phyloP scores from a whole-genome alignment of 1,140 invertebrate species.

The silkworm (Bombyx mori) region DNA sequence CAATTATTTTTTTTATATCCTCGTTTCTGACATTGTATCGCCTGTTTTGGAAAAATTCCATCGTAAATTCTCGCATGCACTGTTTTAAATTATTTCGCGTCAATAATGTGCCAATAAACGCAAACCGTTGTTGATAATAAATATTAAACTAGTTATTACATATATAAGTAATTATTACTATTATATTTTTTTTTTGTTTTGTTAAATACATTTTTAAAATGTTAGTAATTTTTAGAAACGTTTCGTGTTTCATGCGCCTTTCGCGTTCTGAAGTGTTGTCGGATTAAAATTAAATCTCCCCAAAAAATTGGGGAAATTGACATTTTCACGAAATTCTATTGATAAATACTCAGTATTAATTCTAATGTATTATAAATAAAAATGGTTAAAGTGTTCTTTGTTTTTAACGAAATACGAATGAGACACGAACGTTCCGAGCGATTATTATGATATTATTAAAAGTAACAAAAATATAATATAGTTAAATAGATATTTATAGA shows the following conservation, averaged over 20 bases:
- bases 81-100: conserved; percentile 16
- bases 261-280: too few species aligned
- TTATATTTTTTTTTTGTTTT: too few species aligned
- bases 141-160: conserved; percentile 60
- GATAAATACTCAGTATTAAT: conserved; percentile 17
- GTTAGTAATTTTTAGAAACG: conserved; percentile 13
- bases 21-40: too few species aligned
- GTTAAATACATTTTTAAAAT: conserved; percentile 22
- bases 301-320: too few species aligned
- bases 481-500: conserved; percentile 23
- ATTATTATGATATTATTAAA: conserved; percentile 53
- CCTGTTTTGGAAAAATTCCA: too few species aligned
- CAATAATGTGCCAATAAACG: conserved; percentile 55
- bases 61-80: neutral
- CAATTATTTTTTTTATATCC: too few species aligned
- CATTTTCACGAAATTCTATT: neutral
- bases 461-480: conserved; percentile 22
- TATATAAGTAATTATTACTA: conserved; percentile 41
- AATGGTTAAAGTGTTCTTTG: too few species aligned
- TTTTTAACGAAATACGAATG: too few species aligned
- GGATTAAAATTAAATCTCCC: too few species aligned
- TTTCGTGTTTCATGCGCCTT: conserved; percentile 26
- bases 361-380: too few species aligned
- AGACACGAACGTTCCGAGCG: neutral
- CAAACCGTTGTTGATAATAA: conserved; percentile 51